A percentile compares a stretch with the other conserved stretches of the same genome.
Conservation (phyloP, 2,888 invertebrate genomes). For the Tenthredo livida region DNA sequence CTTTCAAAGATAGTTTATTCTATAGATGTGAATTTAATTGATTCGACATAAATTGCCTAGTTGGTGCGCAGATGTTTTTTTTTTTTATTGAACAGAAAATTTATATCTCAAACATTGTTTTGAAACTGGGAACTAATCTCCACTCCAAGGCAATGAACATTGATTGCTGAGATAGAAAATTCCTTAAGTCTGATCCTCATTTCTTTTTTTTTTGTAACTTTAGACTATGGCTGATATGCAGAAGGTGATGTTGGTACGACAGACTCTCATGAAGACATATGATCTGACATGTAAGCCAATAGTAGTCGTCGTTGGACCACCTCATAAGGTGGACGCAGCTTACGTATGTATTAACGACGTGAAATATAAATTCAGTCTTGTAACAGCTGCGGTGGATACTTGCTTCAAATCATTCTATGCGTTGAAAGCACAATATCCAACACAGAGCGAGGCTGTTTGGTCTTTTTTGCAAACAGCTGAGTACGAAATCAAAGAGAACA, state of each 20-base stretch:
- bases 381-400: constrained; percentile 48
- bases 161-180: background rate
- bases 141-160: background rate
- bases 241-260: background rate
- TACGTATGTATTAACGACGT: constrained; percentile 49
- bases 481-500: background rate
- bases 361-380: constrained; percentile 41
- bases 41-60: background rate
- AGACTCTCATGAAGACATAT: background rate
- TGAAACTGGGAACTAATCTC: background rate
- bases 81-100: background rate
- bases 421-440: constrained; percentile 54
- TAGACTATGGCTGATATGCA: constrained; percentile 39
- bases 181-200: background rate
- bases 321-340: constrained; percentile 1
- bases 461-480: background rate
- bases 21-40: background rate
- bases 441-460: constrained; percentile 36
- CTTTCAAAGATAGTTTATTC: background rate
- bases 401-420: constrained; percentile 55
- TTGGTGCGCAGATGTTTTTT: background rate
- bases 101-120: background rate
- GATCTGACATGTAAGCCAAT: constrained; percentile 50
- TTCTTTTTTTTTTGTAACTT: background rate
- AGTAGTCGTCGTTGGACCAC: constrained; percentile 49